Percentiles rank a stretch among this genome's conserved stretches.
Evolutionary conservation across 2,797 vertebrate genomes (phyloP).

Genomic region (Centroberyx gerrardi): DNA sequence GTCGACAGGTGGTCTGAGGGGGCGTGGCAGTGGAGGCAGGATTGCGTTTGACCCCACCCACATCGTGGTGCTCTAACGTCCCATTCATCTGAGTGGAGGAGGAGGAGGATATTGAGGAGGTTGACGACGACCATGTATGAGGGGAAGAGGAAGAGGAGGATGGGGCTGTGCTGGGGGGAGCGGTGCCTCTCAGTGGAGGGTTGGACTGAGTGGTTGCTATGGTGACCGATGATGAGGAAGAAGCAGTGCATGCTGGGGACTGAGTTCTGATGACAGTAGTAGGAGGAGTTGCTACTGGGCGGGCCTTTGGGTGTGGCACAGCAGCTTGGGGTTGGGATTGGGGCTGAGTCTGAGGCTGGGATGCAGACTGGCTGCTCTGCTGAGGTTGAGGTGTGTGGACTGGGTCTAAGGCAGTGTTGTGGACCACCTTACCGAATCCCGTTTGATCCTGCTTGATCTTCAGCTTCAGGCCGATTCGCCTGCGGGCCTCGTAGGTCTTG

Average conservation of each 20-base stretch:
- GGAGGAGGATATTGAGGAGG: constrained; percentile 54
- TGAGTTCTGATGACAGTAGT: constrained; percentile 83
- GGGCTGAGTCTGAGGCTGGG: constrained; percentile 77
- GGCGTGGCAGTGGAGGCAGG: constrained; percentile 74
- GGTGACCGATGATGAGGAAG: constrained; percentile 66
- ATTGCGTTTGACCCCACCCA: constrained; percentile 75
- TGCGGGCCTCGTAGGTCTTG: constrained; percentile 95
- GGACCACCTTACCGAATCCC: constrained; percentile 94
- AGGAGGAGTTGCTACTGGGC: constrained; percentile 44
- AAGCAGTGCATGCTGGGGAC: constrained; percentile 71
- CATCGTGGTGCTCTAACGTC: constrained; percentile 85
- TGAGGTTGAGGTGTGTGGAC: constrained; percentile 87
- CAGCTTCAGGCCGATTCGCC: constrained; percentile 93
- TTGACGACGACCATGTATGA: constrained; percentile 69
- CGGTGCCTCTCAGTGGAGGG: constrained; percentile 47
- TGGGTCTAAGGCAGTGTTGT: constrained; percentile 95
- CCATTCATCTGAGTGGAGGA: constrained; percentile 89
- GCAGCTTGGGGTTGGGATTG: constrained; percentile 58
- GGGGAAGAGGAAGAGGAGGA: constrained; percentile 71
- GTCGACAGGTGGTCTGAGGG: constrained; percentile 87
- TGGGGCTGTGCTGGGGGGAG: constrained; percentile 47
- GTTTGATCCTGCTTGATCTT: constrained; percentile 97
- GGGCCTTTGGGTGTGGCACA: constrained; percentile 74
- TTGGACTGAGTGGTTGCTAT: constrained; percentile 70
- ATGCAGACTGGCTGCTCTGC: constrained; percentile 71